Conservation (phyloP, 2,888 invertebrate species). For the Synanthedon tipuliformis region DNA sequence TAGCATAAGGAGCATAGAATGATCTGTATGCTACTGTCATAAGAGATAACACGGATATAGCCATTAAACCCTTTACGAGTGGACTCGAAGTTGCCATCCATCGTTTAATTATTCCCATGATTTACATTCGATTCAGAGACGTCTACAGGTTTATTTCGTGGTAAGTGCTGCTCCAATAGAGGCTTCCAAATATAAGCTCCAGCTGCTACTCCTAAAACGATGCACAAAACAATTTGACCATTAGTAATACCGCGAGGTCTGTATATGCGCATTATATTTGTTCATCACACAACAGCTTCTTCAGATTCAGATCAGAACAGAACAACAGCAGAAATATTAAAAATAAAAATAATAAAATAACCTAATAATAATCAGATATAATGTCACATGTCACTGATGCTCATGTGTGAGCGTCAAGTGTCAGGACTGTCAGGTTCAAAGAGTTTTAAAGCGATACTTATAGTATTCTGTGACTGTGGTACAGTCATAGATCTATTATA, state of each 20-base stretch:
- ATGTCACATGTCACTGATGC: no score
- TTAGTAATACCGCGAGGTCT: slow-evolving; percentile 45
- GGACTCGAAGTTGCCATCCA: slow-evolving; percentile 38
- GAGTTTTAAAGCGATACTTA: no score
- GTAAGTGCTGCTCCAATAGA: slow-evolving; percentile 36
- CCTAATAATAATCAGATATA: no score
- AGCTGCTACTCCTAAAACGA: slow-evolving; percentile 49
- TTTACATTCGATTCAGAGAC: slow-evolving; percentile 4
- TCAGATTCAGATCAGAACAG: no score
- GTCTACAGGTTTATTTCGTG: slow-evolving; percentile 12
- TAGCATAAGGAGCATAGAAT: slow-evolving; percentile 32
- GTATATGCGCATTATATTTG: slow-evolving; percentile 48
- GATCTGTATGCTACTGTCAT: slow-evolving; percentile 29
- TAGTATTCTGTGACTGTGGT: no score
- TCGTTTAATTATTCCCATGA: slow-evolving; percentile 26
- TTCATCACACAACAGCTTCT: no score
- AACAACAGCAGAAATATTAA: no score
- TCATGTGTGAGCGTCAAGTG: no score
- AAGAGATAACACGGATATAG: slow-evolving; percentile 38
- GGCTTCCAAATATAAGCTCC: slow-evolving; percentile 69
- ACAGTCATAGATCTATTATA: no score
- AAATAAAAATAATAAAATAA: no score
- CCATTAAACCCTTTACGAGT: slow-evolving; percentile 44
- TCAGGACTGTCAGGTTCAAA: no score
- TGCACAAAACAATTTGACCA: slow-evolving; percentile 44